A percentile compares a stretch with the other conserved stretches of the same genome.
Conservation (phyloP, 2,113 vertebrate species). For the Ctenodactylus gundi region DNA sequence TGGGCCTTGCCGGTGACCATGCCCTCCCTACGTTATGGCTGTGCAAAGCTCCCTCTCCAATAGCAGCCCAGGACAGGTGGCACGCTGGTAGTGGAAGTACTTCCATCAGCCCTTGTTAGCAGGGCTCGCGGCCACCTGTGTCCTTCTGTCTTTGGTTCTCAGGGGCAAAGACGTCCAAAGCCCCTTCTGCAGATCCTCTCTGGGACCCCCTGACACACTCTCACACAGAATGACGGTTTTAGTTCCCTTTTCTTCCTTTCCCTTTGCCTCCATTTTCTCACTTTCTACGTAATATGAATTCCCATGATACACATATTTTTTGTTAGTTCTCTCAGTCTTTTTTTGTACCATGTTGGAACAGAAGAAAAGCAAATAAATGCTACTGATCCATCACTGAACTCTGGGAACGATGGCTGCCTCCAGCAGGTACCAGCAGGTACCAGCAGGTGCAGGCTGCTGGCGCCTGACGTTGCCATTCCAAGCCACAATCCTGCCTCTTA, state of each 20-base stretch:
- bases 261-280: neutral
- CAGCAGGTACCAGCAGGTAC: neutral
- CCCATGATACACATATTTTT: neutral
- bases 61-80: neutral
- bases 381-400: neutral
- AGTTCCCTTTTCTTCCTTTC: neutral
- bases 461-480: neutral
- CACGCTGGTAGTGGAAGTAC: neutral
- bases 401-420: neutral
- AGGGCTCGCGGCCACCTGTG: neutral
- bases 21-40: fast-evolving
- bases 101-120: neutral
- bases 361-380: neutral
- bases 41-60: neutral
- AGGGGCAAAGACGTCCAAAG: neutral
- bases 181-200: neutral
- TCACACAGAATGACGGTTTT: neutral
- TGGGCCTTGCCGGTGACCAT: neutral
- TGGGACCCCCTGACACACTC: neutral
- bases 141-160: neutral
- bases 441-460: neutral
- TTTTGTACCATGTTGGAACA: neutral
- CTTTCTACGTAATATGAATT: neutral
- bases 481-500: neutral
- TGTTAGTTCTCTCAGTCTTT: neutral